These are phyloP conservation scores for Nesogale talazaci DNA, from an alignment of 2,113 vertebrate genomes.

Conservation along the genomic window DNA sequence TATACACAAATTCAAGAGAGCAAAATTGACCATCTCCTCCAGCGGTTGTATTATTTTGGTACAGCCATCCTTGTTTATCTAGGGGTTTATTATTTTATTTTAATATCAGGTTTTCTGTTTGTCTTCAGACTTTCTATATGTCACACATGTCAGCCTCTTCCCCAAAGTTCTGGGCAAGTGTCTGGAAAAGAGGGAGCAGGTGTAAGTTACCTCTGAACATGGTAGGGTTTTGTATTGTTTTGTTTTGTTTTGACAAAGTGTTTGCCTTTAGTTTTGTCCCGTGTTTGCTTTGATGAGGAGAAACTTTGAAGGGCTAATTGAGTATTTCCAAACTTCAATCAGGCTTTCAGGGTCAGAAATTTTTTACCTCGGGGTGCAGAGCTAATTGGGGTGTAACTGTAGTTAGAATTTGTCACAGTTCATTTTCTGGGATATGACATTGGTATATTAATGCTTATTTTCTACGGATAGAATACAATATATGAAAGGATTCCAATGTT, in stretches of 20 bases:
- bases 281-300: constrained; percentile 38
- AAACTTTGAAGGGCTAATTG: constrained; percentile 63
- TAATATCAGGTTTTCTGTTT: constrained; percentile 1
- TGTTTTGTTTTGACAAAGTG: too few relatives aligned
- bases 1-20: neutral
- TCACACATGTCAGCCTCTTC: neutral
- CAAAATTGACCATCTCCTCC: neutral
- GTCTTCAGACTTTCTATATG: neutral
- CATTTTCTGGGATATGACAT: constrained; percentile 4
- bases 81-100: neutral
- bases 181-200: constrained; percentile 27
- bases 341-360: constrained; percentile 22
- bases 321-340: constrained; percentile 55
- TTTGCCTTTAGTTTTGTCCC: constrained; percentile 5
- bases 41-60: neutral
- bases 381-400: constrained; percentile 61
- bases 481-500: neutral
- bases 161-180: neutral
- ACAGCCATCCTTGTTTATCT: neutral
- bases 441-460: constrained; percentile 28
- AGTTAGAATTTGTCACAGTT: constrained; percentile 44
- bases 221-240: too few relatives aligned
- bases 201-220: too few relatives aligned
- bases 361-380: constrained; percentile 30
- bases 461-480: neutral